Conservation (phyloP, 1,140 invertebrate genomes). For the Drosophila pruinosa region DNA sequence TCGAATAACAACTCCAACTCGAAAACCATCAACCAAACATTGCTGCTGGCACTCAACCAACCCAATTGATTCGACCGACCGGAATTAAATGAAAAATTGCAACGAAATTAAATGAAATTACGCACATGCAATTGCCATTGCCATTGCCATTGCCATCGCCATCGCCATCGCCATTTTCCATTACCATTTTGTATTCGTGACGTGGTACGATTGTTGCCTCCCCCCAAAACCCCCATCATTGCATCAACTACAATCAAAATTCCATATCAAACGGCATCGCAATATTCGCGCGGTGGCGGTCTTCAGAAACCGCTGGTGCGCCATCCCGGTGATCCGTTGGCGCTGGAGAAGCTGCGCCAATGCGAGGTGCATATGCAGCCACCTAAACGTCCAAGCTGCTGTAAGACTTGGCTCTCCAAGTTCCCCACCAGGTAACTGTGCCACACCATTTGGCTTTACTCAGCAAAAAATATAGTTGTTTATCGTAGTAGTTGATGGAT, state of each 20-base stretch:
- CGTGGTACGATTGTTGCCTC: constrained; percentile 18
- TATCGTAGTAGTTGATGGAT: constrained; percentile 78
- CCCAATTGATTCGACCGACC: constrained; percentile 47
- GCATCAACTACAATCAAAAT: constrained; percentile 61
- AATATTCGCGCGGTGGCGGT: constrained; percentile 65
- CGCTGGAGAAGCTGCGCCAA: constrained; percentile 92
- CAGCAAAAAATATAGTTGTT: constrained; percentile 37
- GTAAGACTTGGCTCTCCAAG: constrained; percentile 96
- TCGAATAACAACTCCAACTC: constrained; percentile 34
- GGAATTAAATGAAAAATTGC: constrained; percentile 77
- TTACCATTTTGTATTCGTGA: constrained; percentile 19
- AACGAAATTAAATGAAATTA: constrained; percentile 77
- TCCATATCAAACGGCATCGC: constrained; percentile 78
- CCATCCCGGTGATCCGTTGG: constrained; percentile 88
- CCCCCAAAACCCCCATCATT: constrained; percentile 42
- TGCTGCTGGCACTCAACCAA: constrained; percentile 61
- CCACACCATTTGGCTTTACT: background rate
- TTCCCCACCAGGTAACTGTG: constrained; percentile 86
- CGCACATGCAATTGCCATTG: constrained; percentile 61
- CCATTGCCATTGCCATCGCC: constrained; percentile 30
- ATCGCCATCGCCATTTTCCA: constrained; percentile 21
- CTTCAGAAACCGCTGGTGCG: constrained; percentile 94
- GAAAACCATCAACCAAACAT: constrained; percentile 56
- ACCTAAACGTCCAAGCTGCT: constrained; percentile 90
- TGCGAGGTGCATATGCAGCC: constrained; percentile 91